Percentiles rank a stretch among this genome's conserved stretches.
Conservation (phyloP, 2,888 invertebrate genomes). For the Hydraecia micacea region DNA sequence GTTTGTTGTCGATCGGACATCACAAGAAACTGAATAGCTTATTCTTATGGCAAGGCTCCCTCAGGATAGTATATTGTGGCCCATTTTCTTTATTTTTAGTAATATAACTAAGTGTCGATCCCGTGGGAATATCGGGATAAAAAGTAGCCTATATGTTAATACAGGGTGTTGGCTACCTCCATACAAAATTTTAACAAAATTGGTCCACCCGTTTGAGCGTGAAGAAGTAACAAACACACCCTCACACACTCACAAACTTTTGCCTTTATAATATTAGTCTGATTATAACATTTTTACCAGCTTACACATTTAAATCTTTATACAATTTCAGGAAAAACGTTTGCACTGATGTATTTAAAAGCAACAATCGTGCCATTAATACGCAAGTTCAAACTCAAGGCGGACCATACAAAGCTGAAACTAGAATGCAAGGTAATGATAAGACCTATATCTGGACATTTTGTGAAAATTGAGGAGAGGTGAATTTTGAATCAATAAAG, state of each 20-base stretch:
- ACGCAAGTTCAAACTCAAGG: constrained; percentile 50
- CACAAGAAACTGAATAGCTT: background rate
- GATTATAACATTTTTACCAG: too few species aligned
- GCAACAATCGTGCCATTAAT: constrained; percentile 49
- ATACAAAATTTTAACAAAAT: too few species aligned
- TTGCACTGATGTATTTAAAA: constrained; percentile 60
- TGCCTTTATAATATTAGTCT: too few species aligned
- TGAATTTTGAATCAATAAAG: background rate
- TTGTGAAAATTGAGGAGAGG: constrained; percentile 37
- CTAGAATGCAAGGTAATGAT: constrained; percentile 49
- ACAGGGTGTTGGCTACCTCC: too few species aligned
- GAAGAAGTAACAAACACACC: too few species aligned
- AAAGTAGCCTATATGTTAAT: too few species aligned
- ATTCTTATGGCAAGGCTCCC: background rate
- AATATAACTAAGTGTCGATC: too few species aligned
- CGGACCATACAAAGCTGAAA: constrained; percentile 56
- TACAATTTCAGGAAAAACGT: constrained; percentile 60
- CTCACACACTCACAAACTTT: too few species aligned
- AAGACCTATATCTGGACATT: constrained; percentile 57
- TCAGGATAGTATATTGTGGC: background rate
- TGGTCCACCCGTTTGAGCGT: too few species aligned
- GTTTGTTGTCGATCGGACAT: background rate
- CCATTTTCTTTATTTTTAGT: background rate
- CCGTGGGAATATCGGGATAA: too few species aligned
- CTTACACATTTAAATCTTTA: background rate